Conservation (phyloP, 2,888 invertebrate genomes). For the Shargacucullia verbasci region DNA sequence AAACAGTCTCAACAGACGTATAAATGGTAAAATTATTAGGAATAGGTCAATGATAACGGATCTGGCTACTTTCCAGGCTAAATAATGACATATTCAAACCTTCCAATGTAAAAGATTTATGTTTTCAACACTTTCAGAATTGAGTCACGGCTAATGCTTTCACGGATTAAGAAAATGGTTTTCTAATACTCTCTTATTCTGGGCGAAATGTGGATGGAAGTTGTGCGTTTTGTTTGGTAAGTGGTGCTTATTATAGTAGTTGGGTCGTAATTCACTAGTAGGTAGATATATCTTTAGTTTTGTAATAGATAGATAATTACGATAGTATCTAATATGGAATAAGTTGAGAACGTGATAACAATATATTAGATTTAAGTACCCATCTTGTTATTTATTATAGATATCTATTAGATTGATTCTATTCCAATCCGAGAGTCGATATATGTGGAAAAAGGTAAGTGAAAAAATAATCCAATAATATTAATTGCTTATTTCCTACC, state of each 20-base stretch:
- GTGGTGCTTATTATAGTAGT: conserved; percentile 29
- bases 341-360: neutral
- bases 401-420: too few species aligned
- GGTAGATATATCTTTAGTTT: conserved; percentile 6
- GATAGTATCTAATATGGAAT: neutral
- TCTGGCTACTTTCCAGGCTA: conserved; percentile 63
- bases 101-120: conserved; percentile 63
- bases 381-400: too few species aligned
- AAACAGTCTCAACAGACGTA: neutral
- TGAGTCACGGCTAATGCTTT: conserved; percentile 47
- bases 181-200: conserved; percentile 46
- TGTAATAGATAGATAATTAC: conserved; percentile 24
- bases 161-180: conserved; percentile 48
- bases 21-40: conserved; percentile 24
- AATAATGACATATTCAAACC: conserved; percentile 69
- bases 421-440: too few species aligned
- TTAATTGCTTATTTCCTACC: too few species aligned
- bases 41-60: conserved; percentile 53
- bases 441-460: too few species aligned
- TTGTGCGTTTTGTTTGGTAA: conserved; percentile 34
- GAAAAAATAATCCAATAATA: too few species aligned
- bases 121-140: conserved; percentile 36
- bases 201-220: conserved; percentile 28
- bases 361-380: neutral
- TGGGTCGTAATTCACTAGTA: conserved; percentile 31